Conservation (phyloP, 2,888 invertebrate species). For the Erpobdella octoculata region DNA sequence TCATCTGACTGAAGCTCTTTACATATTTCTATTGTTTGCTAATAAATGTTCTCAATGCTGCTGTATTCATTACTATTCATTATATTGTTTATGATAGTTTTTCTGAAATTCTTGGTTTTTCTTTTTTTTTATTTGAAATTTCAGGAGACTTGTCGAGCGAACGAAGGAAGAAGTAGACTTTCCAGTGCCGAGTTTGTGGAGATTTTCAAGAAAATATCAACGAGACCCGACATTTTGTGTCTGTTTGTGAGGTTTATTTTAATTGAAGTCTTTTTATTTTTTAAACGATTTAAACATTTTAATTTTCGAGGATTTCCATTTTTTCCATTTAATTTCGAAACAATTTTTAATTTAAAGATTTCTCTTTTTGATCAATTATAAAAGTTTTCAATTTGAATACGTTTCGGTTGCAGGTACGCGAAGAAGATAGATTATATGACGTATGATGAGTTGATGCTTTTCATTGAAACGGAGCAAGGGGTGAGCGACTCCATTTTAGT, state of each 20-base stretch:
- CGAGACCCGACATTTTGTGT: slow-evolving; percentile 60
- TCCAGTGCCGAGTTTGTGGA: slow-evolving; percentile 57
- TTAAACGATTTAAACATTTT: too few relatives aligned
- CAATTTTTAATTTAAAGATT: too few relatives aligned
- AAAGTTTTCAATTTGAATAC: neutral
- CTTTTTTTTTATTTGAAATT: neutral
- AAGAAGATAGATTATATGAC: slow-evolving; percentile 58
- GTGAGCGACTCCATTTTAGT: slow-evolving; percentile 43
- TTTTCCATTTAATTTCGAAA: too few relatives aligned
- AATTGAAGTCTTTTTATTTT: too few relatives aligned
- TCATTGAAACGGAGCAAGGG: slow-evolving; percentile 60
- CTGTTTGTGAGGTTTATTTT: slow-evolving; percentile 55
- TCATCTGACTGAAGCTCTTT: too few relatives aligned
- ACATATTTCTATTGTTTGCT: too few relatives aligned
- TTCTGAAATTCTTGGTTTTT: neutral
- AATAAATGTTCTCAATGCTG: too few relatives aligned
- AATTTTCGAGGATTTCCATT: too few relatives aligned
- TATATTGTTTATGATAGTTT: too few relatives aligned
- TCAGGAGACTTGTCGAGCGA: slow-evolving; percentile 54
- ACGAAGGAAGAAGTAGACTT: slow-evolving; percentile 52
- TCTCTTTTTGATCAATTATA: neutral
- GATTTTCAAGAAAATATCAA: slow-evolving; percentile 59
- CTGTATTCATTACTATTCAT: too few relatives aligned
- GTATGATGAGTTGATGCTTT: slow-evolving; percentile 57
- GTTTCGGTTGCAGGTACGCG: slow-evolving; percentile 53